Conservation (phyloP, 2,797 vertebrate species). For the Loris lydekkerianus region DNA sequence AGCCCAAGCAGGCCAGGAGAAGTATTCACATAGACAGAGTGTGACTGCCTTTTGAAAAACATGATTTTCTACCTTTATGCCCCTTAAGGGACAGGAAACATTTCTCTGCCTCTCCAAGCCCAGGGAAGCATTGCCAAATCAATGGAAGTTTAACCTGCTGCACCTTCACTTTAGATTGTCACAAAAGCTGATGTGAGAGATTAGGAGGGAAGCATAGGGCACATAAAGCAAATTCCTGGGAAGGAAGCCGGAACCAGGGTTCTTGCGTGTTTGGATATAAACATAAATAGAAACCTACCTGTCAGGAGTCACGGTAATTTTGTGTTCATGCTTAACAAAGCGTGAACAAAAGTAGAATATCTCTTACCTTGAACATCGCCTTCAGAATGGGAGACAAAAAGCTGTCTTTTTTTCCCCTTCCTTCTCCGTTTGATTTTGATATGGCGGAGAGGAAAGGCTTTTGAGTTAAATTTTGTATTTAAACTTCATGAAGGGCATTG, state of each 20-base stretch:
- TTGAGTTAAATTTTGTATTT: conserved; percentile 43
- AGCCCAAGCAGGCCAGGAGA: not conserved
- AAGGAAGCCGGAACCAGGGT: conserved; percentile 31
- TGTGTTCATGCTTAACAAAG: conserved; percentile 66
- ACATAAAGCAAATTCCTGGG: conserved; percentile 21
- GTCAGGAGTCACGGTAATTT: conserved; percentile 52
- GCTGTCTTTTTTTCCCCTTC: not conserved
- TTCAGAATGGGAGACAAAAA: conserved; percentile 58
- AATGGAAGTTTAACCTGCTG: conserved; percentile 63
- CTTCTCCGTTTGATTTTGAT: conserved; percentile 21
- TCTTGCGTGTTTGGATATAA: conserved; percentile 54
- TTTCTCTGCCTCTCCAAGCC: not conserved
- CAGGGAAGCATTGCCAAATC: conserved; percentile 66
- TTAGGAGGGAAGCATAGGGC: not conserved
- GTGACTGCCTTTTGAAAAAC: conserved; percentile 41
- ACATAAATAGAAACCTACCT: conserved; percentile 25
- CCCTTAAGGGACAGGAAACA: conserved; percentile 1
- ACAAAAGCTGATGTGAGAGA: conserved; percentile 42
- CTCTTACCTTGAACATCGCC: conserved; percentile 66
- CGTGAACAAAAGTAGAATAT: conserved; percentile 62
- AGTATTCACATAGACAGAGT: not conserved
- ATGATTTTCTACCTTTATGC: conserved; percentile 63
- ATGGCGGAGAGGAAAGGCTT: conserved; percentile 37
- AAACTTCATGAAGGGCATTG: not conserved
- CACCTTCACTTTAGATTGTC: conserved; percentile 63